Percentiles rank a stretch among this genome's conserved stretches.
phyloP scores from a whole-genome alignment of 2,113 vertebrate genomes.

The Thryonomys swinderianus region DNA sequence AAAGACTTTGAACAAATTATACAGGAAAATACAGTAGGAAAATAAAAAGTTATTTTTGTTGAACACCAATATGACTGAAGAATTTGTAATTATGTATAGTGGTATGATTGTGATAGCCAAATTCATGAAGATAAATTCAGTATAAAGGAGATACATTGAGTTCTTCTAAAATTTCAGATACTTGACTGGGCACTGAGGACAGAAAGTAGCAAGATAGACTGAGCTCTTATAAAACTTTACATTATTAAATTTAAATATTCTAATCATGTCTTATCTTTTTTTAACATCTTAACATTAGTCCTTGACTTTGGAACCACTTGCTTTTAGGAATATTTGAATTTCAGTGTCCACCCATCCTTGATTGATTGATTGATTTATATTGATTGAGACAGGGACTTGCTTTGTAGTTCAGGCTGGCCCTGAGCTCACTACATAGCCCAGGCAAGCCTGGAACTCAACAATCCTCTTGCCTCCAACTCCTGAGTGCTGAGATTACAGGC shows the following conservation, averaged over 20 bases:
- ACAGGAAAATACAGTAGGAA: not conserved
- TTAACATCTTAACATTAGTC: not conserved
- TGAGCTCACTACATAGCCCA: too few relatives aligned
- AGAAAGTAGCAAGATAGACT: not conserved
- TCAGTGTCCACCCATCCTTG: not conserved
- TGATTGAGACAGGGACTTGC: too few relatives aligned
- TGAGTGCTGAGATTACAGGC: too few relatives aligned
- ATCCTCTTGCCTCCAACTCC: too few relatives aligned
- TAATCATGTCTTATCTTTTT: not conserved
- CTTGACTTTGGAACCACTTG: not conserved
- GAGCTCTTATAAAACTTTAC: not conserved
- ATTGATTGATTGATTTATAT: not conserved
- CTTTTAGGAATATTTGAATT: not conserved
- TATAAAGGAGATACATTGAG: not conserved
- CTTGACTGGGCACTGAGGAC: not conserved
- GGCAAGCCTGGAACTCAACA: too few relatives aligned
- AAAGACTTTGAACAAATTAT: not conserved
- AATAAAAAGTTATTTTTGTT: constrained; percentile 24
- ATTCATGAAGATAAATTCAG: constrained; percentile 13
- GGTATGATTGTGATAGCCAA: not conserved
- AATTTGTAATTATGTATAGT: not conserved
- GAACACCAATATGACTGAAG: not conserved
- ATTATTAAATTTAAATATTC: not conserved
- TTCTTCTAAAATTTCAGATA: not conserved
- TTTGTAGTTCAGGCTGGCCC: too few relatives aligned